Conservation (phyloP, 2,797 vertebrate species). For the Pseudopleuronectes americanus region DNA sequence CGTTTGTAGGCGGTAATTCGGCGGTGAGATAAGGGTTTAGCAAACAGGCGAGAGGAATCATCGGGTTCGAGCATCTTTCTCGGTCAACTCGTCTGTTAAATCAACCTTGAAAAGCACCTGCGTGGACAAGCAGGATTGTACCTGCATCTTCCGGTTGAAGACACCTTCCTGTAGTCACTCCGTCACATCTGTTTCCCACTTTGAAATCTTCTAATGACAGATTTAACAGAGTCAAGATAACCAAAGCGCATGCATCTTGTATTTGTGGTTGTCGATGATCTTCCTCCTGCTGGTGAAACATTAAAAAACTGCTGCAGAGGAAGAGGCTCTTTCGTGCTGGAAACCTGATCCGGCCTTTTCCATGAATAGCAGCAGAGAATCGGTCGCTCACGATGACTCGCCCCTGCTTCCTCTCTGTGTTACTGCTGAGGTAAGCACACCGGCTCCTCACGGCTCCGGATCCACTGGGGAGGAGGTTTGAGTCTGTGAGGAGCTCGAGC, state of each 20-base stretch:
- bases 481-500: conserved; percentile 54
- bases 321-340: conserved; percentile 35
- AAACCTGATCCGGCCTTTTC: conserved; percentile 54
- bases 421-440: conserved; percentile 72
- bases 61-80: conserved; percentile 19
- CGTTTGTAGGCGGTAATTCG: conserved; percentile 39
- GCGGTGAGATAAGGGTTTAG: conserved; percentile 4
- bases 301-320: conserved; percentile 15
- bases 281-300: conserved; percentile 1
- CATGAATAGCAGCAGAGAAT: conserved; percentile 63
- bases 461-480: conserved; percentile 58
- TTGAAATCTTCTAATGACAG: not conserved
- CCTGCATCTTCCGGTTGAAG: conserved; percentile 10
- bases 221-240: not conserved
- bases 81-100: conserved; percentile 15
- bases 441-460: conserved; percentile 50
- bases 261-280: not conserved
- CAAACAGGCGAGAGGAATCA: conserved; percentile 35
- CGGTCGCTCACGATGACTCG: conserved; percentile 34
- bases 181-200: not conserved
- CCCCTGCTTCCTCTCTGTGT: conserved; percentile 48
- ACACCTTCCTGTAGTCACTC: not conserved
- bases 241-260: not conserved
- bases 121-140: conserved; percentile 4
- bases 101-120: conserved; percentile 12